phyloP scores from a whole-genome alignment of 2,113 vertebrate species.

The Albula goreensis region DNA sequence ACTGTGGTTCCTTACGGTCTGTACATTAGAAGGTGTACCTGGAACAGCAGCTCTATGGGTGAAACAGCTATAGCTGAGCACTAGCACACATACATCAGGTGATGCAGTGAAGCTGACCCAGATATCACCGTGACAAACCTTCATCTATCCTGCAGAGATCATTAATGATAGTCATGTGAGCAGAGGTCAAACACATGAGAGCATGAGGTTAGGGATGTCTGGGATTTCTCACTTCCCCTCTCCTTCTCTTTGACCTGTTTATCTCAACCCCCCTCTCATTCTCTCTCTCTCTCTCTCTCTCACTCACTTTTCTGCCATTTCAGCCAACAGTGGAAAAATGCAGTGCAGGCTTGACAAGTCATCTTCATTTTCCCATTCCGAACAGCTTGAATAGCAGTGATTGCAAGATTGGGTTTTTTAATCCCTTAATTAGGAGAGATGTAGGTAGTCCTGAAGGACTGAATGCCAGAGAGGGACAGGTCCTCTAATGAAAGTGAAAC shows the following conservation, averaged over 20 bases:
- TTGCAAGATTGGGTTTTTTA: not conserved
- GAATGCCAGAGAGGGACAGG: not conserved
- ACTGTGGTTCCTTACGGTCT: too few relatives aligned
- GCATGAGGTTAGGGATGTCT: not conserved
- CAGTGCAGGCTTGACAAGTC: not conserved
- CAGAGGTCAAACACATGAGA: not conserved
- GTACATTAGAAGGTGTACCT: too few relatives aligned
- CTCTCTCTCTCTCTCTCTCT: not conserved
- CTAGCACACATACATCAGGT: too few relatives aligned
- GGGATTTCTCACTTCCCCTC: not conserved
- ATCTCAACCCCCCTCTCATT: not conserved
- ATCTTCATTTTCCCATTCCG: not conserved
- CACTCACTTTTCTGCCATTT: not conserved
- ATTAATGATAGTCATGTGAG: not conserved
- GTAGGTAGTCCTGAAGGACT: not conserved
- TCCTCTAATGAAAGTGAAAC: not conserved
- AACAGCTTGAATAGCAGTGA: constrained; percentile 12
- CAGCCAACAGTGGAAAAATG: not conserved
- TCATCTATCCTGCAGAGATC: not conserved
- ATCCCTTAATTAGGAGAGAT: constrained; percentile 12
- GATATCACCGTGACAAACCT: not conserved
- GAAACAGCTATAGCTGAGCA: too few relatives aligned
- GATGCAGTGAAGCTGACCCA: not conserved
- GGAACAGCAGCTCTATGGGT: too few relatives aligned
- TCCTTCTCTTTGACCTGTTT: not conserved